Base-by-base conservation (phyloP, 1,140 invertebrate genomes). In the Pogonomyrmex californicus region DNA sequence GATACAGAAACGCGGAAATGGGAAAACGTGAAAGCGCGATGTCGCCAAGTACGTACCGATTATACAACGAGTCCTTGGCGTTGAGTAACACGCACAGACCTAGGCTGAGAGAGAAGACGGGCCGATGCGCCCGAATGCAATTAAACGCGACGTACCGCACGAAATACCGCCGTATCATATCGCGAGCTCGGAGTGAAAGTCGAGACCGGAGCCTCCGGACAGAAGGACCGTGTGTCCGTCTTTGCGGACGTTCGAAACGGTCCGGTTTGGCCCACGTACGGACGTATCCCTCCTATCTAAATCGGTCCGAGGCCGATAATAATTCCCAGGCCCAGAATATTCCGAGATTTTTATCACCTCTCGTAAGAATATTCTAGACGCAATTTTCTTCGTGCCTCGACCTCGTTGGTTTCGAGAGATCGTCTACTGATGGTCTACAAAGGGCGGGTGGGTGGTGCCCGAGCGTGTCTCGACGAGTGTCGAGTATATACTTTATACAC, bases 51-150 rank as follows among this genome's bases (percentile, higher is more conserved):
- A 85, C 41, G 63, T 44, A 36, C 9, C 75, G 88, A 91, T 91
- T 91, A 91, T 90, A 91, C 88, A 91, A 91, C 71, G 90, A 90
- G 90, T 85, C 91, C 88, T 91, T 91, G 90, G 71, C 76, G 86
- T 82, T 91, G 85, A 91, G 88, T 91, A 90, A 91, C 23, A 23
- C 85, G 82, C n/a, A 63, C 78, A 47, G 36, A 47, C 6, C 17
- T 10, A 30, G 4, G 23, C 23, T 23, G 23, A 17, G 23, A 41
- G 63, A 38, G 54, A 54, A 71, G 88, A 90, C 79, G 75, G 36
- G 14, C 68, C 49, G 36, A 60, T 65, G 30, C n/a, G 75, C 12
- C 9, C 70, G 70, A 65, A 23, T 73, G 89, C 81, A 78, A 90
- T 90, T 86, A 88, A 90, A 85, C 70, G 73, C 78, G 65, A 73